Base-by-base conservation (phyloP, 2,888 invertebrate genomes). In the Leucophenga maculata region DNA sequence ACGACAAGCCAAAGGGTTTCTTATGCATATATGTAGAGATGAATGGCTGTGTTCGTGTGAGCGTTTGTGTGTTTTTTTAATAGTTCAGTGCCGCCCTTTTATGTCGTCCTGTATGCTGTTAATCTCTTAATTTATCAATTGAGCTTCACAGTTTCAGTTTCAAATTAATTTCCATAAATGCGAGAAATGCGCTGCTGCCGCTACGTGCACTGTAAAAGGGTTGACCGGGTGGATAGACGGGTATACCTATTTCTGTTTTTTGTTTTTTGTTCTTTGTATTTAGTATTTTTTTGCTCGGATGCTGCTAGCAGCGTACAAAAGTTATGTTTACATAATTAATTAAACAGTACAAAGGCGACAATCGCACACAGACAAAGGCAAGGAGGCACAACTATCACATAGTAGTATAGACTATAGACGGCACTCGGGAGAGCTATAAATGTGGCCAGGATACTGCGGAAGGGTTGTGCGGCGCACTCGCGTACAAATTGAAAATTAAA, bases 101-200 rank as follows among this genome's bases (percentile, higher is more conserved):
- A 48, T 8, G 59, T 11, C 18, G 59, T 67, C 67, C 9, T 76
- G 76, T 78, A 75, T 78, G 75, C 77, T 76, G 77, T 78, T 83
- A 84, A 84, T 84, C 84, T 84, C 85, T 84, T 83, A 85, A 84
- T 84, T 85, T 83, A 84, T 85, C 78, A 79, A 78, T 78, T 76
- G 73, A 75, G 77, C 68, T 75, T 67, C 71, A 60, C 73, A 77
- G 76, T 79, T 78, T 80, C 77, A 82, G 80, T 80, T 82, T 80
- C 82, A 84, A 84, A 85, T 85, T 81, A 84, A 84, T 85, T 84
- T 84, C 79, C 84, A 80, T 82, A 83, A 83, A 82, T 75, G 77
- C 79, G 82, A 80, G 76, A 79, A 73, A 32, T 48, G 50, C 50
- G 6, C 3, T 48, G 52, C 26, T 26, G 4, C 26, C 4, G 4